Conservation (phyloP, 2,888 invertebrate species). For the Andricus quercusramuli region DNA sequence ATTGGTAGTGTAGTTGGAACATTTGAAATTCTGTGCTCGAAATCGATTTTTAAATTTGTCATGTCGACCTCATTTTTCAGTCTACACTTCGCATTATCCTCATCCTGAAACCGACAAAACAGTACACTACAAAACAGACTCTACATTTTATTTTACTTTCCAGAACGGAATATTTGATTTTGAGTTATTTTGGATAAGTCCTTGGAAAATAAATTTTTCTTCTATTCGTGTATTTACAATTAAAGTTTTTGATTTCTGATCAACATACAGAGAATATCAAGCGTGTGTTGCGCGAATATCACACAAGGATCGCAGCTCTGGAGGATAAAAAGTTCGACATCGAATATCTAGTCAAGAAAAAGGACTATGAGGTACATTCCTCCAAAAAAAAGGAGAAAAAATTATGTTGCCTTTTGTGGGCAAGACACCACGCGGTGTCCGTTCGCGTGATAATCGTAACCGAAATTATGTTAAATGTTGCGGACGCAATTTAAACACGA, state of each 20-base stretch:
- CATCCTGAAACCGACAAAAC: constrained; percentile 18
- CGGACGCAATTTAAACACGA: constrained; percentile 61
- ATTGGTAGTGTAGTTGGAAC: neutral
- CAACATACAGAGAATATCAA: constrained; percentile 85
- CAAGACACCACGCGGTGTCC: constrained; percentile 56
- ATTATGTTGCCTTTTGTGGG: constrained; percentile 51
- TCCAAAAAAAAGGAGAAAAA: constrained; percentile 52
- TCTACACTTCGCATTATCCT: constrained; percentile 25
- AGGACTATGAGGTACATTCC: constrained; percentile 96
- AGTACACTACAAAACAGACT: constrained; percentile 31
- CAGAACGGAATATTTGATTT: neutral
- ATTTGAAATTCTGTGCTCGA: neutral
- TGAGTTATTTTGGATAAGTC: neutral
- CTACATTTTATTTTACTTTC: neutral
- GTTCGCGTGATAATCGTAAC: constrained; percentile 44
- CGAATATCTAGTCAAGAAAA: constrained; percentile 98
- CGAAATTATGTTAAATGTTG: constrained; percentile 56
- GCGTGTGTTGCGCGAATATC: constrained; percentile 90
- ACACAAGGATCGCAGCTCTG: constrained; percentile 92
- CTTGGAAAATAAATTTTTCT: neutral
- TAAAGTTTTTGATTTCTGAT: constrained; percentile 61
- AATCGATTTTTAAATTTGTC: neutral
- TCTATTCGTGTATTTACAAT: neutral
- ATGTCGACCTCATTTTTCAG: constrained; percentile 19
- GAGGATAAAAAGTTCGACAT: constrained; percentile 99